Conservation (phyloP, 2,888 invertebrate genomes). For the Candidula unifasciata region DNA sequence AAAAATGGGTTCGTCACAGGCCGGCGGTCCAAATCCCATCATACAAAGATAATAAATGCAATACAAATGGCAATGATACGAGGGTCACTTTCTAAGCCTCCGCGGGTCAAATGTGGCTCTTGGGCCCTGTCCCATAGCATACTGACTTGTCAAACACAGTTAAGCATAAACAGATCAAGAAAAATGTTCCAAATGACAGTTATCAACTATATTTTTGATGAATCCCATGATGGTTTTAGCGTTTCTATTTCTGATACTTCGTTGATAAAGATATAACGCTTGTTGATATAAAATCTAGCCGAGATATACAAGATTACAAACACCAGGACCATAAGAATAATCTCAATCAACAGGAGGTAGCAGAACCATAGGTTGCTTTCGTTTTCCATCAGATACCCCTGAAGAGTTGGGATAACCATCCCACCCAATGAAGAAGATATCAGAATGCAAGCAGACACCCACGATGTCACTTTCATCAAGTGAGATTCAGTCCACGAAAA, state of each 20-base stretch:
- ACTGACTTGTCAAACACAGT: too few species aligned
- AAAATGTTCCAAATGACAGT: not conserved
- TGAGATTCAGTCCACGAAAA: conserved; percentile 77
- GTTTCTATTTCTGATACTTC: not conserved
- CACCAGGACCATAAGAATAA: conserved; percentile 60
- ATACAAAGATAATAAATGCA: too few species aligned
- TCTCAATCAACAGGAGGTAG: conserved; percentile 67
- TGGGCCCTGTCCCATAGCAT: too few species aligned
- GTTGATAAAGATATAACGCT: not conserved
- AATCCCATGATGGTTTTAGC: not conserved
- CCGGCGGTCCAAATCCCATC: too few species aligned
- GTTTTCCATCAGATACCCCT: conserved; percentile 72
- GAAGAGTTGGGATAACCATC: conserved; percentile 73
- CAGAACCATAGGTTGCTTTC: conserved; percentile 72
- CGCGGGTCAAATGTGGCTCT: too few species aligned
- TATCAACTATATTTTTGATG: not conserved
- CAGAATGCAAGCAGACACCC: conserved; percentile 74
- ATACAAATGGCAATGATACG: too few species aligned
- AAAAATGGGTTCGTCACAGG: too few species aligned
- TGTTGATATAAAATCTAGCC: conserved; percentile 25
- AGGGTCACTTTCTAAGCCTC: too few species aligned
- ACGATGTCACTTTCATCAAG: conserved; percentile 74
- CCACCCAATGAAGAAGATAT: conserved; percentile 76
- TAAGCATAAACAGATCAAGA: too few species aligned
- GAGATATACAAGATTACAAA: conserved; percentile 56